Conservation (phyloP, 2,797 vertebrate species). For the Nasua narica region DNA sequence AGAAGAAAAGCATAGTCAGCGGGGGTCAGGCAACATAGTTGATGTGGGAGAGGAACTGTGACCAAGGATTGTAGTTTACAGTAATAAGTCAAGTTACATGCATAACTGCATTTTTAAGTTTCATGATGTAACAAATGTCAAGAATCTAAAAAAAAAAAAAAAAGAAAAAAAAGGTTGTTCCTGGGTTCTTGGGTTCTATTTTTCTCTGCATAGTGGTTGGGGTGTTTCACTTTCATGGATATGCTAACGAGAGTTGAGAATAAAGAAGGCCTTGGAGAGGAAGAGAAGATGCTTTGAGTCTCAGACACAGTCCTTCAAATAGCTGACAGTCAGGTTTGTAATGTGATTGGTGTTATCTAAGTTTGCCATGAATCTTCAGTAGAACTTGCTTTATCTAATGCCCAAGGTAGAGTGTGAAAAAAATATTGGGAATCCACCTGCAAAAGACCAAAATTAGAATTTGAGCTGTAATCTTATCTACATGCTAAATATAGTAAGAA, state of each 20-base stretch:
- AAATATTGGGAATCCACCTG: background rate
- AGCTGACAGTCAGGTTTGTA: background rate
- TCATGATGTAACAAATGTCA: background rate
- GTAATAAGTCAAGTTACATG: background rate
- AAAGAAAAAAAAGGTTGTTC: background rate
- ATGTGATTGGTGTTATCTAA: background rate
- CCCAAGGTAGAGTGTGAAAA: background rate
- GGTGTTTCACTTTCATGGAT: background rate
- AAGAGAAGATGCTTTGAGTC: background rate
- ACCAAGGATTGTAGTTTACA: background rate
- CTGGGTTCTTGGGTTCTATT: background rate
- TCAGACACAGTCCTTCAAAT: background rate
- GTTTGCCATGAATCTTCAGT: background rate
- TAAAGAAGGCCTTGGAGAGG: background rate
- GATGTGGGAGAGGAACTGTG: background rate
- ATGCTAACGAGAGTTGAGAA: background rate
- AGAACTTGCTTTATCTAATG: background rate
- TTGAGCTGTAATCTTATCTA: background rate
- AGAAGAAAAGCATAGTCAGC: background rate
- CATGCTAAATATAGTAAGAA: background rate
- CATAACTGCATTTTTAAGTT: background rate
- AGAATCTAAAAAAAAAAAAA: background rate
- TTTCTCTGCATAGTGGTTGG: background rate
- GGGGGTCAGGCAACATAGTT: background rate
- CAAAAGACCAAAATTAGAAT: background rate